Conservation (phyloP, 2,797 vertebrate genomes). For the Pelobates cultripes region DNA sequence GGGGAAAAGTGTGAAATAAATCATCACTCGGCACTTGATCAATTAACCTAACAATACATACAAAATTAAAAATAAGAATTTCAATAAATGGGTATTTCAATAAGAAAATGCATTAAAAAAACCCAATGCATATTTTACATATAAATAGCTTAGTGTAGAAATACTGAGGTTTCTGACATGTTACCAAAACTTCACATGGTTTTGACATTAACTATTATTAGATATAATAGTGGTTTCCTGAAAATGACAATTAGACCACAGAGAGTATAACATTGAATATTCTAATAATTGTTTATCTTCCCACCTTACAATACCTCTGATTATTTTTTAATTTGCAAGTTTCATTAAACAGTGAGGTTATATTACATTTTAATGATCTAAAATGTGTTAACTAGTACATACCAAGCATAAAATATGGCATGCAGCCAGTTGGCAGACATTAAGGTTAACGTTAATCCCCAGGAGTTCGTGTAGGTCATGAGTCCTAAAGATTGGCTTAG, state of each 20-base stretch:
- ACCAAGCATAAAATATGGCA: not conserved
- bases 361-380: conserved; percentile 11
- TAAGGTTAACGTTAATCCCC: conserved; percentile 27
- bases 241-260: not conserved
- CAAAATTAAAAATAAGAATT: too few species aligned
- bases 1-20: too few species aligned
- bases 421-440: conserved; percentile 29
- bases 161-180: not conserved
- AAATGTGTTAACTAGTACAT: not conserved
- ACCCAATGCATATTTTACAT: not conserved
- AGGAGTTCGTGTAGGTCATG: conserved; percentile 22
- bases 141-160: not conserved
- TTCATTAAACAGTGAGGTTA: not conserved
- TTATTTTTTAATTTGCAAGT: conserved; percentile 1
- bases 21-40: too few species aligned
- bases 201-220: not conserved
- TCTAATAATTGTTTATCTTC: not conserved
- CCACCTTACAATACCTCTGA: not conserved
- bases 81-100: too few species aligned
- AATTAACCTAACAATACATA: too few species aligned
- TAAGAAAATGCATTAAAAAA: too few species aligned
- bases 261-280: not conserved
- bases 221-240: not conserved
- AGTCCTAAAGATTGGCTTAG: conserved; percentile 20
- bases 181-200: not conserved